phyloP scores from a whole-genome alignment of 2,888 invertebrate species.

The Peribatodes rhomboidaria region DNA sequence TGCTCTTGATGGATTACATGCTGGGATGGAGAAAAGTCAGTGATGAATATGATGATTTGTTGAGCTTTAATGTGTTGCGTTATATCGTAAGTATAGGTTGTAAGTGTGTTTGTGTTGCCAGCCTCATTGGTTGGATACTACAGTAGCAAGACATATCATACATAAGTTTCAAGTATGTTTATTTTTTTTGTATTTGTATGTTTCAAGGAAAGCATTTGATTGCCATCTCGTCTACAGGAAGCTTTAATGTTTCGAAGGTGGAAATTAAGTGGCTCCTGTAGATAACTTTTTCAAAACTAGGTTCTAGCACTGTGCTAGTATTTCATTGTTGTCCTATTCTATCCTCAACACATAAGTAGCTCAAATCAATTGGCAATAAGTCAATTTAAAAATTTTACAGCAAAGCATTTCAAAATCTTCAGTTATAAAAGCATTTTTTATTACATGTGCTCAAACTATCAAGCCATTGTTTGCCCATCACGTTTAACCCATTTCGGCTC shows the following conservation, averaged over 20 bases:
- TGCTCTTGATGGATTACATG: constrained; percentile 56
- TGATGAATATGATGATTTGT: constrained; percentile 27
- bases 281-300: not conserved
- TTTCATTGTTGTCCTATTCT: not conserved
- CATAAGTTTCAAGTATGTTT: too few relatives aligned
- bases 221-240: not conserved
- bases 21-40: constrained; percentile 12
- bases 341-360: not conserved
- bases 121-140: not conserved
- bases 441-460: constrained; percentile 24
- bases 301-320: not conserved
- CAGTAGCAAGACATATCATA: not conserved
- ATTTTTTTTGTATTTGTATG: not conserved
- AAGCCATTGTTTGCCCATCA: constrained; percentile 38
- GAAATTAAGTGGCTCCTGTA: not conserved
- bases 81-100: not conserved
- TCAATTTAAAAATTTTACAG: too few relatives aligned
- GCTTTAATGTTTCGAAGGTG: not conserved
- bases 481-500: constrained; percentile 41
- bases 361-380: not conserved
- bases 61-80: not conserved
- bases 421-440: constrained; percentile 4
- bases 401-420: constrained; percentile 12
- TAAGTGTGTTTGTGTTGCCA: not conserved
- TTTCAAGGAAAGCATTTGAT: not conserved